A percentile compares a stretch with the other conserved stretches of the same genome.
Evolutionary conservation across 2,888 invertebrate genomes (phyloP).

Genomic region (Polymixis lichenea): DNA sequence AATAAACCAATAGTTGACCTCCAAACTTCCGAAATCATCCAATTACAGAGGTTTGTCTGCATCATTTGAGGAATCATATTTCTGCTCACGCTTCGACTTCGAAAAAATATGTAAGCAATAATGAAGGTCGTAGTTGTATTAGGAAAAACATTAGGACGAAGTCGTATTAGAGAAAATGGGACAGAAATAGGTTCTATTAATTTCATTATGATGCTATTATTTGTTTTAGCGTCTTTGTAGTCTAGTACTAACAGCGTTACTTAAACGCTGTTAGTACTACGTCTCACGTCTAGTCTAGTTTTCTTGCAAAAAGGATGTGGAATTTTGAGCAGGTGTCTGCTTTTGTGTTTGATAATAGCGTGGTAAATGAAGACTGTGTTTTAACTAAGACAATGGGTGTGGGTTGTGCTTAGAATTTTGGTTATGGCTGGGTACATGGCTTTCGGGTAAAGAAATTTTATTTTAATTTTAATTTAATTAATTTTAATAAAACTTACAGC

Average conservation of each 20-base stretch:
- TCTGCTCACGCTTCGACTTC: constrained; percentile 56
- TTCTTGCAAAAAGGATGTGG: constrained; percentile 31
- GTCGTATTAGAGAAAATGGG: constrained; percentile 41
- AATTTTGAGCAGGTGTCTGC: constrained; percentile 13
- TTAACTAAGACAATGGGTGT: neutral
- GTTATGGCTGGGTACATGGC: too few species aligned
- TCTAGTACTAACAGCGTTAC: too few species aligned
- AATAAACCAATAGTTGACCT: constrained; percentile 33
- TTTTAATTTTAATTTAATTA: too few species aligned
- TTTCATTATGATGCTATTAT: constrained; percentile 56
- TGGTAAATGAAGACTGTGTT: neutral
- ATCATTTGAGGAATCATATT: constrained; percentile 48
- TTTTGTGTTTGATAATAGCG: neutral
- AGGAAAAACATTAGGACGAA: constrained; percentile 41
- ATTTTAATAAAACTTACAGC: too few species aligned
- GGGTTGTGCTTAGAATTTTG: too few species aligned
- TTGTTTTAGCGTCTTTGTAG: constrained; percentile 37
- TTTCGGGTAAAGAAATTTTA: too few species aligned
- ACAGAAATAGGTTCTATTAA: constrained; percentile 50
- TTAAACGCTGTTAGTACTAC: constrained; percentile 37
- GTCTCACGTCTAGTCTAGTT: constrained; percentile 20
- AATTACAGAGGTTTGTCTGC: constrained; percentile 40
- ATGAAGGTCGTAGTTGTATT: constrained; percentile 39
- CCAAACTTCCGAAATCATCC: constrained; percentile 25
- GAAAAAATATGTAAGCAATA: constrained; percentile 52